Percentiles rank a stretch among this genome's conserved stretches.
phyloP scores from a whole-genome alignment of 1,140 invertebrate species.

The Pentalonia nigronervosa region DNA sequence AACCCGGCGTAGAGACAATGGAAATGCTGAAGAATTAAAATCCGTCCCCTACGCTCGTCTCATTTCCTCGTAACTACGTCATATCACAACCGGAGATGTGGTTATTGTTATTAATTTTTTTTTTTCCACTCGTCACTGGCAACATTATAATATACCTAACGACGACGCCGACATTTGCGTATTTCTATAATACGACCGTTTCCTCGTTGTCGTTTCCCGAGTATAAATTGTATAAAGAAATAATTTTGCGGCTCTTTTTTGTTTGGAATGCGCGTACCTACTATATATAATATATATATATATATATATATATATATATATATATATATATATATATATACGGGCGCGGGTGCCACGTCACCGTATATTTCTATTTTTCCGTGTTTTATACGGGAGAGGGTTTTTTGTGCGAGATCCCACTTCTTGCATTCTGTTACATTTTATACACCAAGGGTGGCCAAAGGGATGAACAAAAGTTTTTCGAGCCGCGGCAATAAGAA shows the following conservation, averaged over 20 bases:
- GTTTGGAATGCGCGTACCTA: not conserved
- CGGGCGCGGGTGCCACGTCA: not conserved
- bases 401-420: not conserved
- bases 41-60: not conserved
- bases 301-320: not conserved
- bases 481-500: rapidly evolving
- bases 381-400: not conserved
- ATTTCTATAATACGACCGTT: not conserved
- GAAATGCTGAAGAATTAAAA: slow-evolving; percentile 7
- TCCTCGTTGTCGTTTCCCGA: not conserved
- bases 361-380: not conserved
- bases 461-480: not conserved
- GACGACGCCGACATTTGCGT: not conserved
- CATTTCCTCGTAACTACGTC: not conserved
- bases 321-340: not conserved
- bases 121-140: not conserved
- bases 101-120: slow-evolving; percentile 13
- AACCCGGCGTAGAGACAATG: not conserved
- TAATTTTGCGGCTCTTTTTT: not conserved
- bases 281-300: too few relatives aligned
- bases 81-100: slow-evolving; percentile 6
- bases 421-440: not conserved
- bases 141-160: not conserved
- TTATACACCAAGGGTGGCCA: not conserved
- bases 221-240: slow-evolving; percentile 1